Conservation (phyloP, 2,888 invertebrate genomes). For the Epirrita christyi region DNA sequence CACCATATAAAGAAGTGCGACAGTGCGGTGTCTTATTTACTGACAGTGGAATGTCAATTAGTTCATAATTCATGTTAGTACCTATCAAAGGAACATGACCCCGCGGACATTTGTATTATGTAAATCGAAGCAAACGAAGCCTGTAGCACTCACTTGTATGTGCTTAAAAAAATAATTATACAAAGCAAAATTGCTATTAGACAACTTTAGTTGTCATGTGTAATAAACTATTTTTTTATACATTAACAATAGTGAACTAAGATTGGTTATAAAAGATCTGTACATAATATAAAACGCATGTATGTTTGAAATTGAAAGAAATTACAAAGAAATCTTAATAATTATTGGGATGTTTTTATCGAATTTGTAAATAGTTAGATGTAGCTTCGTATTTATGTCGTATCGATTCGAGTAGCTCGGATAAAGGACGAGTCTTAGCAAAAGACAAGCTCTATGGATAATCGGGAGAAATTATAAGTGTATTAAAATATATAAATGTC, state of each 20-base stretch:
- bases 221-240: too few relatives aligned
- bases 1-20: constrained; percentile 39
- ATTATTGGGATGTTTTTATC: constrained; percentile 43
- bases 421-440: constrained; percentile 23
- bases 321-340: constrained; percentile 25
- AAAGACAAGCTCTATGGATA: constrained; percentile 32
- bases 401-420: constrained; percentile 2
- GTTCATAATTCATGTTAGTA: constrained; percentile 75
- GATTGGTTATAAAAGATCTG: constrained; percentile 36
- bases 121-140: constrained; percentile 22
- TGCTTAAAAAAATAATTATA: constrained; percentile 1
- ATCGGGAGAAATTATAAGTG: not conserved
- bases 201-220: too few relatives aligned
- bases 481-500: constrained; percentile 7
- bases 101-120: constrained; percentile 39
- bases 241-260: constrained; percentile 10
- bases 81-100: constrained; percentile 74
- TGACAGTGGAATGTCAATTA: constrained; percentile 67
- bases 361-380: constrained; percentile 61
- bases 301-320: constrained; percentile 27
- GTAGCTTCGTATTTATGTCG: constrained; percentile 37
- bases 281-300: constrained; percentile 37
- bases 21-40: constrained; percentile 36
- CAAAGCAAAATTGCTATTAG: constrained; percentile 9
- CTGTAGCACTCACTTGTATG: not conserved